Evolutionary conservation across 2,888 invertebrate genomes (phyloP), one percentile per base, ranked within the genome.

Genomic region (Athalia rosae): DNA sequence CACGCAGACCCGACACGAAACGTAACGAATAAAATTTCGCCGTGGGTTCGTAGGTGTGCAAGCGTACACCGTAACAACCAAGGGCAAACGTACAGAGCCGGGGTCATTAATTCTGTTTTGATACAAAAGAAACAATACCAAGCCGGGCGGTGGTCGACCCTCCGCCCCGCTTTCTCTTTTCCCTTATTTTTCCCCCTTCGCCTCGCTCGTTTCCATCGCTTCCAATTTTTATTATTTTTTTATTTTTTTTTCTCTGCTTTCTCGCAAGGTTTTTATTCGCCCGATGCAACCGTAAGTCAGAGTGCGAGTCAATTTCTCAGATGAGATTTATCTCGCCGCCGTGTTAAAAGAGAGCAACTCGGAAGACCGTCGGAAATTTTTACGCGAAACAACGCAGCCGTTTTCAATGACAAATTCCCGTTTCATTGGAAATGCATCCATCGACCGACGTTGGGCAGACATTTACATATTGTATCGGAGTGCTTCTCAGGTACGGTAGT

Each of bases 41-140:
- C 43, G 63, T 7, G 45, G 47, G 15, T 53, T 28, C 9, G 50
- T 50, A 50, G 8, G 11, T 50, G 11, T 53, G 53, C 6, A 53
- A 53, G 9, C 7, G 53, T 4, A n/a, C 15, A 67, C 15, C 15
- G 58, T 71, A 58, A 45, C 71, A 58, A 45, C 71, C 45, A 58
- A 58, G 45, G 13, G 4, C 8, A 56, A 45, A 56, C 13, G 11
- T 13, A 4, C 15, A 13, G 61, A 74, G 61, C 11, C 58, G 61
- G 5, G 28, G 74, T 61, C 74, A 62, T 74, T 74, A 74, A 74
- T 74, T 74, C 74, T 61, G 61, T 61, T 74, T 74, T 61, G 48
- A 61, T 50, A 62, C 74, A 74, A 74, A 74, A 74, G 74, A 74
- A 50, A 74, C 74, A 62, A 74, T 61, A 50, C 13, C 11, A 11